Conservation (phyloP, 2,888 invertebrate species). For the Caradrina kadenii region DNA sequence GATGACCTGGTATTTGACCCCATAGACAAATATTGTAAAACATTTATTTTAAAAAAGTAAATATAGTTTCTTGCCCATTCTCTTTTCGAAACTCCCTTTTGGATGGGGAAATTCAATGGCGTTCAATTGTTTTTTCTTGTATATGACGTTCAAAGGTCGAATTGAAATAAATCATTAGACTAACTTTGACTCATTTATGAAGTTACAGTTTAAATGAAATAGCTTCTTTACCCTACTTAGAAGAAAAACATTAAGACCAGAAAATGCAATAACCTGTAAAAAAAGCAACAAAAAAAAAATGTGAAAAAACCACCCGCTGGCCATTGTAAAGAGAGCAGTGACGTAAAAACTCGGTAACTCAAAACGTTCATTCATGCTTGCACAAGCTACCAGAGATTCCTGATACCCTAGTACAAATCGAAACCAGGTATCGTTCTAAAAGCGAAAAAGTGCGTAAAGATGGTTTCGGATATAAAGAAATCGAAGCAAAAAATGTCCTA, state of each 20-base stretch:
- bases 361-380: neutral
- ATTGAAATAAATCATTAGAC: too few relatives aligned
- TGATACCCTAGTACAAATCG: slow-evolving; percentile 37
- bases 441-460: slow-evolving; percentile 31
- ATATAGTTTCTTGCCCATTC: too few relatives aligned
- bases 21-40: too few relatives aligned
- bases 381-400: slow-evolving; percentile 1
- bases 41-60: too few relatives aligned
- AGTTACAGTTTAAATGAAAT: too few relatives aligned
- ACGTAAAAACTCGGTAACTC: neutral
- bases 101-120: too few relatives aligned
- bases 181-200: too few relatives aligned
- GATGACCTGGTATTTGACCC: too few relatives aligned
- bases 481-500: neutral
- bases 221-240: neutral
- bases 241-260: too few relatives aligned
- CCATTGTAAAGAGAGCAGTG: neutral
- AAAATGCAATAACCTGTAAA: neutral
- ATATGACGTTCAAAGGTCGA: too few relatives aligned
- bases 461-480: slow-evolving; percentile 1
- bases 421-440: slow-evolving; percentile 16
- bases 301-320: neutral
- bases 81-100: too few relatives aligned
- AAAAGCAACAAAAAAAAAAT: neutral
- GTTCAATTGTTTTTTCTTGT: too few relatives aligned